Percentiles rank a stretch among this genome's conserved stretches.
Conservation (phyloP, 1,140 invertebrate genomes). For the Aphidius gifuensis region DNA sequence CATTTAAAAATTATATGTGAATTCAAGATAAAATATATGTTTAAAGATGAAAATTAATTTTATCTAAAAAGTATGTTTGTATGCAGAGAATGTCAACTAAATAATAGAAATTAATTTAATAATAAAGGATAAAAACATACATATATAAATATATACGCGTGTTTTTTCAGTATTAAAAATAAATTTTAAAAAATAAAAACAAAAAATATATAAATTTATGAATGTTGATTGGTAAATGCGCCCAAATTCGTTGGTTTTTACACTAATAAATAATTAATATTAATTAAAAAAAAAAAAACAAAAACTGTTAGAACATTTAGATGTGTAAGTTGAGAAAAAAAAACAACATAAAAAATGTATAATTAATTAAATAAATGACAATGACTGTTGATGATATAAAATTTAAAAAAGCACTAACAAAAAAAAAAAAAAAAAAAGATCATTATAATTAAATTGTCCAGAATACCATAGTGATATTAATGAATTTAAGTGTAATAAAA, state of each 20-base stretch:
- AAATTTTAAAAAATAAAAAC: conserved; percentile 5
- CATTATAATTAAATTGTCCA: conserved; percentile 2
- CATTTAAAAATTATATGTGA: no score
- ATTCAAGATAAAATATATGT: no score
- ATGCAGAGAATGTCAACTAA: conserved; percentile 4
- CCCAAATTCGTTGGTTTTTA: conserved; percentile 26
- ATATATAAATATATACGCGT: neutral
- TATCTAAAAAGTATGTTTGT: conserved; percentile 1
- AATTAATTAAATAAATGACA: conserved; percentile 16
- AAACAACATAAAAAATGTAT: neutral
- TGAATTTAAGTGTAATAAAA: no score
- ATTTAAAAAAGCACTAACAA: conserved; percentile 6
- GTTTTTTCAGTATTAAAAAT: no score
- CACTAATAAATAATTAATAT: conserved; percentile 11
- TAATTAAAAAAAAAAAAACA: conserved; percentile 12
- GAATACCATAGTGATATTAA: neutral
- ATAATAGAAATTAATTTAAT: no score
- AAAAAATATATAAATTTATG: conserved; percentile 21
- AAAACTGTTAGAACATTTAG: conserved; percentile 12
- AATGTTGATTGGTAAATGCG: conserved; percentile 15
- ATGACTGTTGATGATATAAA: conserved; percentile 19
- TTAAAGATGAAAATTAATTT: no score
- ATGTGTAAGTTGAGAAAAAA: neutral
- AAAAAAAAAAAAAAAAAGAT: neutral
- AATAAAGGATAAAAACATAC: neutral